These are phyloP conservation scores for Gouania willdenowi DNA, from an alignment of 2,797 vertebrate species.

Conservation along the genomic window DNA sequence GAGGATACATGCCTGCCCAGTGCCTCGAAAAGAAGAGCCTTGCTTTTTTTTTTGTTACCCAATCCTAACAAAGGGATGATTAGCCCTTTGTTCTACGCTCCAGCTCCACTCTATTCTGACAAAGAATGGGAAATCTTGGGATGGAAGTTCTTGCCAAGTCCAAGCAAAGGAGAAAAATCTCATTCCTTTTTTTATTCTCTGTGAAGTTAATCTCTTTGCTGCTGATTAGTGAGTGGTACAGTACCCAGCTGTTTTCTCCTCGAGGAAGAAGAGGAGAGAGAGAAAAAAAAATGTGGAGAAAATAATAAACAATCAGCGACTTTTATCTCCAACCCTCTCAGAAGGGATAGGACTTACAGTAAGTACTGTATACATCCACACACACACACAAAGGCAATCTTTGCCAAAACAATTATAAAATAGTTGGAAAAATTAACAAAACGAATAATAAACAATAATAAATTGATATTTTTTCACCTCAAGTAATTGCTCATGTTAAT, in stretches of 20 bases:
- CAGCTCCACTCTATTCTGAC: constrained; percentile 54
- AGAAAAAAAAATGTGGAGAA: not conserved
- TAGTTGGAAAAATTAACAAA: constrained; percentile 26
- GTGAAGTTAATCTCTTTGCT: constrained; percentile 51
- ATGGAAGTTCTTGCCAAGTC: constrained; percentile 58
- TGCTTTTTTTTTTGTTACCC: constrained; percentile 62
- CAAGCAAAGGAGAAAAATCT: constrained; percentile 41
- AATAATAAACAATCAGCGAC: constrained; percentile 32
- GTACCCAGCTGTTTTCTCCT: constrained; percentile 19
- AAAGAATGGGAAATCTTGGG: constrained; percentile 50
- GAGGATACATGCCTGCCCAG: constrained; percentile 53
- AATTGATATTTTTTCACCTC: too few species aligned
- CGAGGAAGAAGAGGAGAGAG: constrained; percentile 11
- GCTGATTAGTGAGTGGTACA: constrained; percentile 55
- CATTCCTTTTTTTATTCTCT: constrained; percentile 41
- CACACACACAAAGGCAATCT: not conserved
- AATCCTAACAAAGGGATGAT: constrained; percentile 72
- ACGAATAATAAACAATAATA: constrained; percentile 24
- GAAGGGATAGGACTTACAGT: constrained; percentile 18
- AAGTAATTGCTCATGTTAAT: too few species aligned
- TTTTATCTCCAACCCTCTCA: constrained; percentile 34
- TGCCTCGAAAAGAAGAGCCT: constrained; percentile 60
- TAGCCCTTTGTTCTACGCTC: constrained; percentile 65
- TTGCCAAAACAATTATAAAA: constrained; percentile 26
- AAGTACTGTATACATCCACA: too few species aligned